phyloP scores from a whole-genome alignment of 2,797 vertebrate genomes.

The Hydrocynus forskahlii region DNA sequence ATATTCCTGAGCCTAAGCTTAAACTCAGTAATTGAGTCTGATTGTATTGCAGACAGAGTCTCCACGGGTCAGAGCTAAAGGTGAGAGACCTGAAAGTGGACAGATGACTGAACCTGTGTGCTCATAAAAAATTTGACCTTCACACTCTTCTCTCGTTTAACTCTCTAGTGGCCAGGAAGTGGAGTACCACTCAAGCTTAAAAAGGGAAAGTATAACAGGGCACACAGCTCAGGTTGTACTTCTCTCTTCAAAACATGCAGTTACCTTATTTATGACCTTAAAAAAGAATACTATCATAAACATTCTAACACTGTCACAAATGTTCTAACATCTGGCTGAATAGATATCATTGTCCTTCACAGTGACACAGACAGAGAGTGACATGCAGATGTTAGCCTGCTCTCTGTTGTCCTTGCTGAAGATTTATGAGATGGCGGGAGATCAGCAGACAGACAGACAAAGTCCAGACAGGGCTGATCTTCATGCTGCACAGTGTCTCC shows the following conservation, averaged over 20 bases:
- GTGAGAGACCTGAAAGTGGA: neutral
- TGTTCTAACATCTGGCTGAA: constrained; percentile 10
- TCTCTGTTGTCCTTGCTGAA: constrained; percentile 29
- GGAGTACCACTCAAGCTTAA: neutral
- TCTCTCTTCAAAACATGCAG: neutral
- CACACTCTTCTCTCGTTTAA: neutral
- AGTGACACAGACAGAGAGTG: constrained; percentile 3
- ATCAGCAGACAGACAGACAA: constrained; percentile 16
- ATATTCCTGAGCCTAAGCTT: neutral
- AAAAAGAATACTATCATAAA: too few relatives aligned
- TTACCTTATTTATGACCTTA: neutral
- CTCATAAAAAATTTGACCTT: neutral
- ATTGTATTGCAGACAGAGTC: neutral
- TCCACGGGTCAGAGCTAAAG: neutral
- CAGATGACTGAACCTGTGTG: neutral
- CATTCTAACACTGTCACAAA: constrained; percentile 1
- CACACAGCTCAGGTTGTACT: too few relatives aligned
- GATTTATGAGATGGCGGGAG: constrained; percentile 31
- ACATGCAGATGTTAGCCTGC: constrained; percentile 33
- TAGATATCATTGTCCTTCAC: constrained; percentile 30
- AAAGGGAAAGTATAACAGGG: neutral
- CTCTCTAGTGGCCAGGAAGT: neutral
- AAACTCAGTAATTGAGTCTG: neutral
- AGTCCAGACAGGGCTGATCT: constrained; percentile 10
- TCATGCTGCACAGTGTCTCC: constrained; percentile 2